Evolutionary conservation across 2,888 invertebrate genomes (phyloP).

Genomic region (Odontocerum albicorne): DNA sequence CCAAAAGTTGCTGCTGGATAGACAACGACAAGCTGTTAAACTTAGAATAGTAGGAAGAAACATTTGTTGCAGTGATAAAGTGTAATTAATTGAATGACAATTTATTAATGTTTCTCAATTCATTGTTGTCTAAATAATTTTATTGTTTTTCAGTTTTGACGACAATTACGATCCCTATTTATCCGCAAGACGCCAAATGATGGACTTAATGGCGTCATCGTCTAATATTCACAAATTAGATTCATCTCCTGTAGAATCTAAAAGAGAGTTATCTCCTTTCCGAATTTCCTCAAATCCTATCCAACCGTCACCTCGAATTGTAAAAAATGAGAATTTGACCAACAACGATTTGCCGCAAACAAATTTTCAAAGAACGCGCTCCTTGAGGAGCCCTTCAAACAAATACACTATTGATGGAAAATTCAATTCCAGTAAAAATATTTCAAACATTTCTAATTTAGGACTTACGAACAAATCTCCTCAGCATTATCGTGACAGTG

Average conservation of each 20-base stretch:
- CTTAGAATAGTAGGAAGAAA: no score
- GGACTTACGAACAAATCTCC: no score
- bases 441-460: conserved; percentile 42
- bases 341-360: conserved; percentile 55
- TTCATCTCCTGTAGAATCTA: conserved; percentile 49
- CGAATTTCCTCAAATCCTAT: conserved; percentile 43
- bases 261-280: conserved; percentile 35
- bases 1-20: no score
- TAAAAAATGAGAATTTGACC: conserved; percentile 54
- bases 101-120: no score
- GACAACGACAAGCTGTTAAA: no score
- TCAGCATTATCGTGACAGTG: no score
- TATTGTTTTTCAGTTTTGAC: conserved; percentile 54
- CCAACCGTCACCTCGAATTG: conserved; percentile 46
- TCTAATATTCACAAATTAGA: conserved; percentile 55
- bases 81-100: no score
- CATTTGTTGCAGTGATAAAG: no score
- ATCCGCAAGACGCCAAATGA: conserved; percentile 79
- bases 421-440: conserved; percentile 8
- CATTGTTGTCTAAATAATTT: not conserved
- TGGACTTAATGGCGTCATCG: conserved; percentile 74
- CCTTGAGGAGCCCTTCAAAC: conserved; percentile 53
- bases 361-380: conserved; percentile 55
- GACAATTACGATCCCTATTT: conserved; percentile 76
- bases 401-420: conserved; percentile 42